Conservation (phyloP, 1,140 invertebrate species). For the Drosophila paulistorum region DNA sequence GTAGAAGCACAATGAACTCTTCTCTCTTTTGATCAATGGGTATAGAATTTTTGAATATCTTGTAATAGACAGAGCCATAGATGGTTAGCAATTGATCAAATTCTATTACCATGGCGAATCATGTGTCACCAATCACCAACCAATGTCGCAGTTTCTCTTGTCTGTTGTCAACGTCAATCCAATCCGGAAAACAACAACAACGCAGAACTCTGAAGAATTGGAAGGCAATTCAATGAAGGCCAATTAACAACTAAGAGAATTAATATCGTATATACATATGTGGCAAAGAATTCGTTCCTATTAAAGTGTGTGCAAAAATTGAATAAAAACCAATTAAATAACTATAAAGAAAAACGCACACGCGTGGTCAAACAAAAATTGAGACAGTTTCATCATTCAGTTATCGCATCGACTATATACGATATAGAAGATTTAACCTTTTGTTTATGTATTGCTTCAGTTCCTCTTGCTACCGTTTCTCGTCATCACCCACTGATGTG, state of each 20-base stretch:
- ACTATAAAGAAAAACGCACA: conserved; percentile 34
- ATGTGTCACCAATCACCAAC: conserved; percentile 2
- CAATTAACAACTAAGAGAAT: conserved; percentile 64
- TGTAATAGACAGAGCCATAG: not conserved
- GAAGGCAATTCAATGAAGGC: conserved; percentile 68
- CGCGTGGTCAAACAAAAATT: conserved; percentile 31
- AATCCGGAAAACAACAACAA: too few species aligned
- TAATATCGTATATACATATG: conserved; percentile 24
- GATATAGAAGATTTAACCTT: not conserved
- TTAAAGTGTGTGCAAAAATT: conserved; percentile 73
- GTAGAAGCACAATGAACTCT: not conserved
- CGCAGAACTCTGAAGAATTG: conserved; percentile 26
- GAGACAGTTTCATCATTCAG: conserved; percentile 34
- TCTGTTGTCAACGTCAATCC: conserved; percentile 29
- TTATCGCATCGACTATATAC: not conserved
- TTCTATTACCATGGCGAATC: conserved; percentile 1
- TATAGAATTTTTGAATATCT: not conserved
- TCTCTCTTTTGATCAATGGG: not conserved
- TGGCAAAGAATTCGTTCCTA: conserved; percentile 2
- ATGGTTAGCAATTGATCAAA: conserved; percentile 1
- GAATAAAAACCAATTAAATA: conserved; percentile 70
- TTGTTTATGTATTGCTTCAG: not conserved
- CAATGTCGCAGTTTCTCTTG: not conserved
- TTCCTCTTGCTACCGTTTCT: not conserved
- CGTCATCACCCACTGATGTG: too few species aligned